Evolutionary conservation across 2,797 vertebrate species (phyloP), one percentile per base, ranked within the genome.

Genomic region (Lemur catta): DNA sequence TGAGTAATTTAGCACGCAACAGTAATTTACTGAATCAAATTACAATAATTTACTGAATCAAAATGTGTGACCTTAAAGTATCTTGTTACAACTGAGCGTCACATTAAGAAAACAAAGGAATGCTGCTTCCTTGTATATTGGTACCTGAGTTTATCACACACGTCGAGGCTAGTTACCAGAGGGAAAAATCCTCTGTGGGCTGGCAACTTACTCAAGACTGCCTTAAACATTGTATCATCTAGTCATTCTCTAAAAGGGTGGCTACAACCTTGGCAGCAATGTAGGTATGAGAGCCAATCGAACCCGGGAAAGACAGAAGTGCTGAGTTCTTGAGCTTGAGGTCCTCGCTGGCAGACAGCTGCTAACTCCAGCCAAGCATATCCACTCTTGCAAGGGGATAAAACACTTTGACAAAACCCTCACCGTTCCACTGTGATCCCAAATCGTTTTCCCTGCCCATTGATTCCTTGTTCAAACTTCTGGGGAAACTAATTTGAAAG

Each of bases 381-480:
- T 59, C 95, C 67, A 74, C 75, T 0, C 0, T 57, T 20, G 59
- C 94, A 87, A 97, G 96, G 82, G 13, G 46, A 84, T 89, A 97
- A 94, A 97, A 94, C 84, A 76, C 84, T 92, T 79, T 81, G 59
- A 71, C 79, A 94, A 97, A 86, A 67, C 12, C 9, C 50, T 89
- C 15, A 0, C 72, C 22, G 4, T 95, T 84, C 95, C 57, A 18
- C 80, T 63, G 50, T 4, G 84, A 89, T 79, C 96, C 74, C 84
- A 86, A 82, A 89, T 91, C 96, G 95, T 96, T 94, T 95, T 91
- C 94, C 97, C 96, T 96, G 65, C 94, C 78, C 92, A 3, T 33
- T 43, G 84, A 97, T 96, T 96, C 88, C 89, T 97, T 95, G 69
- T 96, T 95, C 88, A 94, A 90, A 97, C 88, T 97, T 89, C 81